phyloP scores from a whole-genome alignment of 1,140 invertebrate genomes.

The Lutraria rhynchaena region DNA sequence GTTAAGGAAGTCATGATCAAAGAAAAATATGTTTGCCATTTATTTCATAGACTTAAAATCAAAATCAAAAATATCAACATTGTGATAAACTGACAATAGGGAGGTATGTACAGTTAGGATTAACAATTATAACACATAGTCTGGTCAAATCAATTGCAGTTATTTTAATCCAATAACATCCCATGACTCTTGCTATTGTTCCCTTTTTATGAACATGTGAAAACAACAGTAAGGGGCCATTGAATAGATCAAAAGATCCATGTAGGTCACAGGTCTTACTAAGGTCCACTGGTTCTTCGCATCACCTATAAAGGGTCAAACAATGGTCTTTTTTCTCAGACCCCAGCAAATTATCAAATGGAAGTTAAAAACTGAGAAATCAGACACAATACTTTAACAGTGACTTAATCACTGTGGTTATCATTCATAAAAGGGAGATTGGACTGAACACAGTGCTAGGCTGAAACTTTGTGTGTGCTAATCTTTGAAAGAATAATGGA shows the following conservation, averaged over 20 bases:
- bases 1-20: too few relatives aligned
- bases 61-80: conserved; percentile 11
- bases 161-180: neutral
- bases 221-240: conserved; percentile 8
- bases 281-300: neutral
- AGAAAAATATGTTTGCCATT: too few relatives aligned
- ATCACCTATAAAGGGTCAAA: neutral
- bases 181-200: neutral
- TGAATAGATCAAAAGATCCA: conserved; percentile 13
- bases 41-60: too few relatives aligned
- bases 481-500: too few relatives aligned
- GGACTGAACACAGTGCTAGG: too few relatives aligned
- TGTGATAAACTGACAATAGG: neutral
- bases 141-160: neutral
- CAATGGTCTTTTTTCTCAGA: conserved; percentile 1
- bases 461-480: too few relatives aligned
- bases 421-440: too few relatives aligned
- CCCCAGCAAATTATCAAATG: conserved; percentile 11
- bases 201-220: conserved; percentile 3
- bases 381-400: too few relatives aligned
- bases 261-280: conserved; percentile 19
- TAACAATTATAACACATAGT: conserved; percentile 21
- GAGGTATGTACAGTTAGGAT: conserved; percentile 18
- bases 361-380: neutral
- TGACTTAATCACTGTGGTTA: too few relatives aligned